Conservation (phyloP, 2,888 invertebrate genomes). For the Cryptocephalus primarius region DNA sequence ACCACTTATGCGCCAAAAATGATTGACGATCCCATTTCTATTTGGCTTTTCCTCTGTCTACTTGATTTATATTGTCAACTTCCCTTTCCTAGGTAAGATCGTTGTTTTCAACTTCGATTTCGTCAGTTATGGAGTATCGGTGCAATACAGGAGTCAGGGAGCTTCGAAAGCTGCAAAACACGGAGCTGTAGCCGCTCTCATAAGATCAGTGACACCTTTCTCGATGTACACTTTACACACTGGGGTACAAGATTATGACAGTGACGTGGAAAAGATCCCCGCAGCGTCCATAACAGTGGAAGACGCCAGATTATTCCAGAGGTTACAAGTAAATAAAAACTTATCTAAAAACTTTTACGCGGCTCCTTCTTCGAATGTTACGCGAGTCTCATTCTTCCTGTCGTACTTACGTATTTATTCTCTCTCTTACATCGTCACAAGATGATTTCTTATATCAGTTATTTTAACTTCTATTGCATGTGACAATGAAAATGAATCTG, state of each 20-base stretch:
- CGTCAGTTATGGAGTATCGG: conserved; percentile 54
- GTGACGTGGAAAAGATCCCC: conserved; percentile 54
- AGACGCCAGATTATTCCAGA: conserved; percentile 61
- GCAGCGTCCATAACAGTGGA: conserved; percentile 66
- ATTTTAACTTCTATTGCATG: no score
- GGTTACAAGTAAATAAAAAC: conserved; percentile 31
- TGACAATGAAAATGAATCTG: no score
- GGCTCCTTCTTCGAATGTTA: no score
- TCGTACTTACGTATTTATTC: no score
- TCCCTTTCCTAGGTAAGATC: conserved; percentile 49
- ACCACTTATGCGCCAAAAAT: no score
- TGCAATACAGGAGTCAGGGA: conserved; percentile 50
- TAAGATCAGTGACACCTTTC: conserved; percentile 65
- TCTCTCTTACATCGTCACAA: no score
- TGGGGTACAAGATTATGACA: conserved; percentile 54
- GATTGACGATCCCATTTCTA: no score
- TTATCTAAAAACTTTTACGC: no score
- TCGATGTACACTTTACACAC: conserved; percentile 71
- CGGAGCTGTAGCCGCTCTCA: conserved; percentile 65
- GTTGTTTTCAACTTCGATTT: conserved; percentile 63
- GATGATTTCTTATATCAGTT: no score
- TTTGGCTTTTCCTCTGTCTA: no score
- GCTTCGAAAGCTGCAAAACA: conserved; percentile 51
- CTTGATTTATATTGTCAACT: not conserved
- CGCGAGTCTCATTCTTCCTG: no score